Base-by-base conservation (phyloP, 2,113 vertebrate species). In the Talpa occidentalis region DNA sequence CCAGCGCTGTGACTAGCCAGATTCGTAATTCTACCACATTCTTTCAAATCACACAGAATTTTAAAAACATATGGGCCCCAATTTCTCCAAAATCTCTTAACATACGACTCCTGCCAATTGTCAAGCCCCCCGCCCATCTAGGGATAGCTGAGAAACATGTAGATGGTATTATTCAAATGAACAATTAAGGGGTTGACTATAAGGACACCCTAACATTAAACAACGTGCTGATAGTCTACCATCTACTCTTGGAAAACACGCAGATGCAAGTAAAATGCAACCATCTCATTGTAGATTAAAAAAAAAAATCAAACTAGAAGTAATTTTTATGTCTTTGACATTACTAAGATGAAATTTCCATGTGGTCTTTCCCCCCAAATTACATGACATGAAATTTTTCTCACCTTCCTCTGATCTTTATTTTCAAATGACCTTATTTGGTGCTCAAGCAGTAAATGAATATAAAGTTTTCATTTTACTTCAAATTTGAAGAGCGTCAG, bases 41-140 rank as follows among this genome's bases (percentile, higher is more conserved):
- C 93, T 96, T 94, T 95, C 64, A 95, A 92, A 72, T 96, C 91
- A 91, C 82, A 93, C 62, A 94, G 86, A 82, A 94, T 93, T 97
- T 96, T 49, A 80, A 96, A 95, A 96, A 97, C 86, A 93, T 91
- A 94, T 94, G 93, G 90, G 60, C 67, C 90, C 83, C 91, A 66
- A 83, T 84, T 95, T 94, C 80, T 72, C 88, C 80, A 83, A 93
- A 93, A 91, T 93, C 79, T 95, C 87, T 83, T 70, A 72, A 73
- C 76, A 78, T 69, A 74, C 52, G 67, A 79, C 62, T 95, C 62
- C 32, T 95, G 94, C 94, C 95, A 95, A 77, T 69, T 81, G 94
- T 87, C 87, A 93, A 44, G 42, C 79, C 54, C 60, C 54, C 44
- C 87, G 62, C n/a, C n/a, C n/a, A 93, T 96, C 76, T 82, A 80